Base-by-base conservation (phyloP, 2,113 vertebrate genomes). In the Psilopogon haemacephalus region DNA sequence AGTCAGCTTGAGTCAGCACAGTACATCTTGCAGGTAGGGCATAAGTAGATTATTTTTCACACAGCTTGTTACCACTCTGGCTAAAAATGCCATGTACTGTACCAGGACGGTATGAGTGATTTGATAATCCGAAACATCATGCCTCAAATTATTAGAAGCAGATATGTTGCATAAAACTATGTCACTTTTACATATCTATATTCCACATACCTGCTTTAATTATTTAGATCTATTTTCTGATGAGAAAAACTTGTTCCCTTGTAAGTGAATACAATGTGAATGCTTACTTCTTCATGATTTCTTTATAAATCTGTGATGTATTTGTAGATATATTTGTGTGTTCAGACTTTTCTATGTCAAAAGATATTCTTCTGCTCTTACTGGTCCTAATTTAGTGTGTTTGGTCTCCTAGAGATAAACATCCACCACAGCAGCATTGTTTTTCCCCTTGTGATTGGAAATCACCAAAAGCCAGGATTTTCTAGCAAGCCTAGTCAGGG, bases 1-100 rank as follows among this genome's bases (percentile, higher is more conserved):
- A 72, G 58, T 55, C 63, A 59, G 50, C 59, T 52, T 77, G 93
- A 85, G 81, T 88, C 93, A 95, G 62, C 84, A 90, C 33, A 42
- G 68, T 21, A 9, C 54, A 16, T 20, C 28, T 78, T 32, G 68
- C 82, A 76, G 20, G 7, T 58, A 52, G 58, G 12, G 18, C 33
- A 14, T 58, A 90, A 90, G 35, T 14, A 75, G 48, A 40, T 90
- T 82, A 75, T 69, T 76, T 73, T 84, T 54, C 55, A 54, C 62
- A 54, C 24, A 84, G 15, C 26, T 82, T 62, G 5, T 76, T 78
- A 33, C 15, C 18, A 18, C 21, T 59, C 54, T 70, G 58, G 23
- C 35, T 88, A 33, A 78, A 84, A 90, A 56, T 16, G 44, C 58
- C 48, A 0, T 27, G 11, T n/a, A 27, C 69, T 86, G 5, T 24